Percentiles rank a stretch among this genome's conserved stretches.
Evolutionary conservation across 1,140 invertebrate genomes (phyloP).

Genomic region (Matsumurasca onukii): DNA sequence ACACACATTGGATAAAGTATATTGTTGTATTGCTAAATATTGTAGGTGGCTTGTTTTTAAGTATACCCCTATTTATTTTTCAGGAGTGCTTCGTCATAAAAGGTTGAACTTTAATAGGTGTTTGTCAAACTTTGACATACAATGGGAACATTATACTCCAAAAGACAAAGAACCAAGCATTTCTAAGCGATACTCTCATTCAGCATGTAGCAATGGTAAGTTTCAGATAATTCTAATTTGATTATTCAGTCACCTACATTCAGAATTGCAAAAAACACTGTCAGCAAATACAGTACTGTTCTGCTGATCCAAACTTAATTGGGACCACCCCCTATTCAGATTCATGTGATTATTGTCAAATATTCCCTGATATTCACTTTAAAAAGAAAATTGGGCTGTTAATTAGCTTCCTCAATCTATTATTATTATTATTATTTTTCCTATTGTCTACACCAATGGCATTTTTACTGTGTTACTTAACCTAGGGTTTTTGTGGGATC

Average conservation of each 20-base stretch:
- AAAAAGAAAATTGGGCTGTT: neutral
- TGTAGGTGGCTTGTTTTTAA: neutral
- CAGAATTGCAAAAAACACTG: neutral
- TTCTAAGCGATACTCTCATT: slow-evolving; percentile 88
- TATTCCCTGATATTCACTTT: no score
- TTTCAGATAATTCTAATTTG: slow-evolving; percentile 12
- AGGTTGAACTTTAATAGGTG: slow-evolving; percentile 66
- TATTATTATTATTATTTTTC: neutral
- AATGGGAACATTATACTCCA: slow-evolving; percentile 62
- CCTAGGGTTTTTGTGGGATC: no score
- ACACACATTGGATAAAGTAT: no score
- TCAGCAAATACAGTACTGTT: neutral
- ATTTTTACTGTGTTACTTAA: neutral
- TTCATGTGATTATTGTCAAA: neutral
- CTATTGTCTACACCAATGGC: no score
- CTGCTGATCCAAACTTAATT: neutral
- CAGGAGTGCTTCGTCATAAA: slow-evolving; percentile 72
- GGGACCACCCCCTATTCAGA: neutral
- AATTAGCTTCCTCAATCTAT: slow-evolving; percentile 8
- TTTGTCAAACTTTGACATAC: slow-evolving; percentile 64
- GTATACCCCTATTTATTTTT: slow-evolving; percentile 43
- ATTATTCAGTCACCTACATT: neutral
- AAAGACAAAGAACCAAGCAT: slow-evolving; percentile 65
- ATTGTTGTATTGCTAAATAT: no score
- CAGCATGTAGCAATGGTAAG: slow-evolving; percentile 71